phyloP scores from a whole-genome alignment of 2,113 vertebrate genomes.

The Oophaga pumilio region DNA sequence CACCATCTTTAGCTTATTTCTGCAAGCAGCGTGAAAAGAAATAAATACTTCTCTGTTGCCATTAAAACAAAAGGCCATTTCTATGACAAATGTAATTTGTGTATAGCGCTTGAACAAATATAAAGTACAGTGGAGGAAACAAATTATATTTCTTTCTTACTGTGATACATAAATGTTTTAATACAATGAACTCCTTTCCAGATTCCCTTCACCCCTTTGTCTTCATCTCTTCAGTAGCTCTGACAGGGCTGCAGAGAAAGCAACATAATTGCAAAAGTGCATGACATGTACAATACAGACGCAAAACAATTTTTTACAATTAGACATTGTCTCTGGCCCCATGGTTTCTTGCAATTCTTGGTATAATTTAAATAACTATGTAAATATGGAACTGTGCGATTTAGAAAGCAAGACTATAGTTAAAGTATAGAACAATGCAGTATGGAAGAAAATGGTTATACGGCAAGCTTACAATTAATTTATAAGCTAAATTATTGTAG shows the following conservation, averaged over 20 bases:
- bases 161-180: conserved; percentile 47
- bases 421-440: background rate
- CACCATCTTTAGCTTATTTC: conserved; percentile 9
- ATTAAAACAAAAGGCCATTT: conserved; percentile 49
- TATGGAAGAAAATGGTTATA: background rate
- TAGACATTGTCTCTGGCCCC: conserved; percentile 26
- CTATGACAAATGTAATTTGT: conserved; percentile 45
- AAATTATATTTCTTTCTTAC: conserved; percentile 43
- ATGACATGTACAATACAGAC: conserved; percentile 48
- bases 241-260: conserved; percentile 41
- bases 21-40: conserved; percentile 18
- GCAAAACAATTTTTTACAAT: conserved; percentile 1
- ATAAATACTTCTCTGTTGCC: conserved; percentile 5
- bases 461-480: conserved; percentile 16
- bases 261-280: conserved; percentile 48
- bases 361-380: conserved; percentile 13
- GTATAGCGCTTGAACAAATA: conserved; percentile 36
- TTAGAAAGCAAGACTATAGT: conserved; percentile 2
- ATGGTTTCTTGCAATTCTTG: conserved; percentile 9
- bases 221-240: conserved; percentile 46
- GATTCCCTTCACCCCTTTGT: conserved; percentile 42
- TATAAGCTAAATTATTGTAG: conserved; percentile 31
- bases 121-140: conserved; percentile 43
- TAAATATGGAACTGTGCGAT: conserved; percentile 3
- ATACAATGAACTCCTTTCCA: conserved; percentile 47